Evolutionary conservation across 2,888 invertebrate species (phyloP).

Genomic region (Callosobruchus maculatus): DNA sequence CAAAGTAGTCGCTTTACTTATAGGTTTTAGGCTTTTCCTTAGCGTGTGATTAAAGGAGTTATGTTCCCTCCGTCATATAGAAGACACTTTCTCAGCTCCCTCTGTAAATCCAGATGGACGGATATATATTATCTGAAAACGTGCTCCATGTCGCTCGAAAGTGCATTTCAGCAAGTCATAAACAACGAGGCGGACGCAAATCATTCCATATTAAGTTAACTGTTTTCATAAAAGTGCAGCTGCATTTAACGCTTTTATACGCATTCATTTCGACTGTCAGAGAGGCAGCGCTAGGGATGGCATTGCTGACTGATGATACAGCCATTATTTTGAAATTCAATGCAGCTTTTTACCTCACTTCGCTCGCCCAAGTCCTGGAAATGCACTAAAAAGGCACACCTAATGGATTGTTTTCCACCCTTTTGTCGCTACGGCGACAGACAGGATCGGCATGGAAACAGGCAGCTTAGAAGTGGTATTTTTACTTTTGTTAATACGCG

Average conservation of each 20-base stretch:
- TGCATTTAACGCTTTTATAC: constrained; percentile 9
- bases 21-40: no score
- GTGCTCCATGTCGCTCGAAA: not conserved
- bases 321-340: constrained; percentile 11
- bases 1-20: no score
- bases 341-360: constrained; percentile 7
- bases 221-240: constrained; percentile 7
- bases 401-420: not conserved
- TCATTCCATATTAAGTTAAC: constrained; percentile 8
- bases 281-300: not conserved
- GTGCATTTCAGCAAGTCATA: not conserved
- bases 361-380: not conserved
- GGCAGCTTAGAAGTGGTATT: no score
- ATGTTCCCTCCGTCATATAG: no score
- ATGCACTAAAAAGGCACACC: not conserved
- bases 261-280: constrained; percentile 13
- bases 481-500: no score
- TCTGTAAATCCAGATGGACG: not conserved
- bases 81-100: not conserved
- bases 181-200: not conserved
- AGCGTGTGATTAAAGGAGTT: no score
- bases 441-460: not conserved
- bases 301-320: constrained; percentile 10
- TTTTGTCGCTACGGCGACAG: not conserved
- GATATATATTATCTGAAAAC: not conserved